Percentiles rank a stretch among this genome's conserved stretches.
Evolutionary conservation across 2,888 invertebrate species (phyloP).

Genomic region (Latrodectus hesperus): DNA sequence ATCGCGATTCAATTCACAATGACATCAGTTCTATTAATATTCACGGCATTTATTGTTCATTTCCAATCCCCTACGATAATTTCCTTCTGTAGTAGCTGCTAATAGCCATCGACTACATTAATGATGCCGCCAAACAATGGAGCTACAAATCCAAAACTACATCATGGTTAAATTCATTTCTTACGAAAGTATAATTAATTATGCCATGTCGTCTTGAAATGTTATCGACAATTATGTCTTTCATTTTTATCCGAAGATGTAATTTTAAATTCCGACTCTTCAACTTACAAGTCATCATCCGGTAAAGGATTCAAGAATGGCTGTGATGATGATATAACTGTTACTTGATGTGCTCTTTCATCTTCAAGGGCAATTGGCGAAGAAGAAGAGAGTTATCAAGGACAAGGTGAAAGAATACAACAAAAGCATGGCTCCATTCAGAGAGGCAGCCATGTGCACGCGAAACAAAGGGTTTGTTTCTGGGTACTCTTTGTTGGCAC

Average conservation of each 20-base stretch:
- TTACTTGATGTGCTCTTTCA: conserved; percentile 34
- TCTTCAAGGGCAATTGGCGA: conserved; percentile 41
- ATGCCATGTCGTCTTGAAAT: not conserved
- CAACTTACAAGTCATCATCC: not conserved
- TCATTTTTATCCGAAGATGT: not conserved
- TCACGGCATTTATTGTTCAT: no score
- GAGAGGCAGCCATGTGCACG: not conserved
- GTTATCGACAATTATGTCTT: not conserved
- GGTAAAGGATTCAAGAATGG: not conserved
- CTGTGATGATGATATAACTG: conserved; percentile 40
- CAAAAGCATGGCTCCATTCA: not conserved
- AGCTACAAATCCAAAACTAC: not conserved
- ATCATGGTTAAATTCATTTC: not conserved
- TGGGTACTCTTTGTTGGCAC: conserved; percentile 7
- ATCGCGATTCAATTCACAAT: no score
- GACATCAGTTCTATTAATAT: no score
- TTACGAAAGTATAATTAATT: not conserved
- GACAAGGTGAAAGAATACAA: conserved; percentile 9
- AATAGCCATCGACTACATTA: not conserved
- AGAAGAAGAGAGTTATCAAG: conserved; percentile 32
- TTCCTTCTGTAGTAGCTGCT: not conserved
- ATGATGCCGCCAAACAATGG: not conserved
- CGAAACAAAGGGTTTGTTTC: conserved; percentile 6
- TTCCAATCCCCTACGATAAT: not conserved
- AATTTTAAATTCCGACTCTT: not conserved